Evolutionary conservation across 1,140 invertebrate species (phyloP).

Genomic region (Heterodera schachtii): DNA sequence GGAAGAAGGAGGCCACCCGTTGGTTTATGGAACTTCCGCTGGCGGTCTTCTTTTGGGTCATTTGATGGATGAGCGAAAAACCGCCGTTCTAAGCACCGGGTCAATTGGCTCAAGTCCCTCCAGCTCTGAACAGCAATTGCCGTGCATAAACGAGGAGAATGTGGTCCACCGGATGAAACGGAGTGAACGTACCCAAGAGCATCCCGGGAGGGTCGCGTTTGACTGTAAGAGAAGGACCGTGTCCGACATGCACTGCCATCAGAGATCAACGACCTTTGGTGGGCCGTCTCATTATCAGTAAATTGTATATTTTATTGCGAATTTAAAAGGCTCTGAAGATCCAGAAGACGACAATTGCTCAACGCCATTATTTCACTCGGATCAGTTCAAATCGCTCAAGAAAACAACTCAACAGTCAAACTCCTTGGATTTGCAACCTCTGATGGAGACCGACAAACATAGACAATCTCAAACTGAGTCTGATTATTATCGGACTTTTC

Average conservation of each 20-base stretch:
- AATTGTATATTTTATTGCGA: background rate
- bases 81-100: conserved; percentile 22
- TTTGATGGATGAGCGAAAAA: conserved; percentile 26
- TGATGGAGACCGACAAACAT: background rate
- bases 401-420: background rate
- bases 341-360: background rate
- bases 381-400: conserved; percentile 1
- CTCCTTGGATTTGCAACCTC: conserved; percentile 27
- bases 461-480: conserved; percentile 45
- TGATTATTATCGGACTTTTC: conserved; percentile 38
- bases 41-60: conserved; percentile 22
- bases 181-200: background rate
- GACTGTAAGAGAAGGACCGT: conserved; percentile 47
- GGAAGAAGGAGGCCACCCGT: conserved; percentile 15
- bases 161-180: background rate
- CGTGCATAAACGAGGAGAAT: conserved; percentile 48
- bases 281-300: background rate
- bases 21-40: conserved; percentile 33
- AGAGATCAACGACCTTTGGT: conserved; percentile 26
- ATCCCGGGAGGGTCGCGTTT: background rate
- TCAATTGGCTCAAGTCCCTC: conserved; percentile 31
- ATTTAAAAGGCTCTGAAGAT: background rate
- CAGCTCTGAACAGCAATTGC: conserved; percentile 34
- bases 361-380: conserved; percentile 14
- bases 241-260: conserved; percentile 50